phyloP scores from a whole-genome alignment of 2,113 vertebrate species.

The Catharus bicknelli region DNA sequence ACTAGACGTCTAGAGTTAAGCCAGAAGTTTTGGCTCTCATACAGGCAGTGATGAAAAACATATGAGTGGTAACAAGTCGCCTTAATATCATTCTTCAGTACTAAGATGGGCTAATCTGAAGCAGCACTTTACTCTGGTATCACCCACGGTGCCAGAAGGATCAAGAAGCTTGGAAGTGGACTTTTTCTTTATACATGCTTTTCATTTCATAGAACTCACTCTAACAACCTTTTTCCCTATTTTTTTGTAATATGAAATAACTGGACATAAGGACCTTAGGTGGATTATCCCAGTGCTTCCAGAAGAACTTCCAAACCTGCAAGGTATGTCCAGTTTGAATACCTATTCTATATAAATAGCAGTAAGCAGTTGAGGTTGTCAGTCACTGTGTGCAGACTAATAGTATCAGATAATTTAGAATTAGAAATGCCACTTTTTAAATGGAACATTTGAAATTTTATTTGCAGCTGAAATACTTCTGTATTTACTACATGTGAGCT shows the following conservation, averaged over 20 bases:
- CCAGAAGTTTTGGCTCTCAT: conserved; percentile 83
- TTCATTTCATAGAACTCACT: conserved; percentile 28
- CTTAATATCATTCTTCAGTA: conserved; percentile 81
- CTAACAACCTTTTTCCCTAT: neutral
- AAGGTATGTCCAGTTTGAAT: conserved; percentile 73
- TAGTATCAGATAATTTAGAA: neutral
- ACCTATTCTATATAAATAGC: neutral
- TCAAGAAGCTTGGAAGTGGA: conserved; percentile 60
- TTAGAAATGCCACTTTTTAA: neutral
- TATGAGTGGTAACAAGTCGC: conserved; percentile 85
- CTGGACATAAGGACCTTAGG: conserved; percentile 60
- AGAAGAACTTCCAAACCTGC: conserved; percentile 58
- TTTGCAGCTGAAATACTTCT: conserved; percentile 32
- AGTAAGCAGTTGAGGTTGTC: conserved; percentile 8
- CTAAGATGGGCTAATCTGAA: conserved; percentile 82
- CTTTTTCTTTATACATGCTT: conserved; percentile 27
- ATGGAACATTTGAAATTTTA: neutral
- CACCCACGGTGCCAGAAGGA: conserved; percentile 78
- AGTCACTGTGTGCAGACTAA: neutral
- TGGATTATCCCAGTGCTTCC: conserved; percentile 68
- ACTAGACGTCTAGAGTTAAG: conserved; percentile 81
- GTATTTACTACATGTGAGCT: neutral
- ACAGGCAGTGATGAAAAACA: conserved; percentile 93
- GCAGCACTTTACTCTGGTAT: conserved; percentile 80
- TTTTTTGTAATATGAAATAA: conserved; percentile 3